Evolutionary conservation across 1,140 invertebrate species (phyloP).

Genomic region (Polyergus mexicanus): DNA sequence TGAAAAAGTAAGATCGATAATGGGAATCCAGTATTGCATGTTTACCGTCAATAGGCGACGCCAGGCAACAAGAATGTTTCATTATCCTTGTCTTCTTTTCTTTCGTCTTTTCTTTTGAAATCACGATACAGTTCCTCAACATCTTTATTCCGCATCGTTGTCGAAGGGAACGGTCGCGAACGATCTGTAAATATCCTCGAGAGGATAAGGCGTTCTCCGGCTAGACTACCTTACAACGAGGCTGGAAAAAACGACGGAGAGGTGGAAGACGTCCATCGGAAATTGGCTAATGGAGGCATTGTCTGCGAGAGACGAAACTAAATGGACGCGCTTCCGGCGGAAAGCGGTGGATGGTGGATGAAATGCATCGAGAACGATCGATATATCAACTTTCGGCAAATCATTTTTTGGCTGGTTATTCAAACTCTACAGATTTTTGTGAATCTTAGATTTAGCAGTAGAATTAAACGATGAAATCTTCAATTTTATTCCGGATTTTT

Average conservation of each 20-base stretch:
- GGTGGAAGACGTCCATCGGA: constrained; percentile 64
- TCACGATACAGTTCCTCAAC: neutral
- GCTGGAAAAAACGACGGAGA: constrained; percentile 27
- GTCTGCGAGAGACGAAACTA: constrained; percentile 66
- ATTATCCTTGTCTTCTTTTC: neutral
- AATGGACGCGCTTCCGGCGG: constrained; percentile 80
- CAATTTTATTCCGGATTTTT: neutral
- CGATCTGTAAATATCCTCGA: constrained; percentile 39
- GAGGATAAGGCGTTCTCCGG: neutral
- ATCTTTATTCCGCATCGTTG: constrained; percentile 9
- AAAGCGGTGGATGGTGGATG: constrained; percentile 64
- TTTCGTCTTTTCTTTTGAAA: neutral
- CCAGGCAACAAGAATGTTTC: neutral
- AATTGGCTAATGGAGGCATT: constrained; percentile 78
- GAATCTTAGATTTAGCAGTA: neutral
- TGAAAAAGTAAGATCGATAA: neutral
- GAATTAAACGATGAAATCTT: neutral
- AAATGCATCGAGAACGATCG: constrained; percentile 19
- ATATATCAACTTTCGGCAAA: neutral
- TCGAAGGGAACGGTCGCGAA: constrained; percentile 18
- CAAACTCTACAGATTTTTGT: constrained; percentile 1
- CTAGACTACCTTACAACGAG: neutral
- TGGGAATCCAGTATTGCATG: neutral
- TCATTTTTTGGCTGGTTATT: constrained; percentile 17
- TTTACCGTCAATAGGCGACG: constrained; percentile 10